These are phyloP conservation scores for Athalia cordata DNA, from an alignment of 2,888 invertebrate genomes.

Conservation along the genomic window DNA sequence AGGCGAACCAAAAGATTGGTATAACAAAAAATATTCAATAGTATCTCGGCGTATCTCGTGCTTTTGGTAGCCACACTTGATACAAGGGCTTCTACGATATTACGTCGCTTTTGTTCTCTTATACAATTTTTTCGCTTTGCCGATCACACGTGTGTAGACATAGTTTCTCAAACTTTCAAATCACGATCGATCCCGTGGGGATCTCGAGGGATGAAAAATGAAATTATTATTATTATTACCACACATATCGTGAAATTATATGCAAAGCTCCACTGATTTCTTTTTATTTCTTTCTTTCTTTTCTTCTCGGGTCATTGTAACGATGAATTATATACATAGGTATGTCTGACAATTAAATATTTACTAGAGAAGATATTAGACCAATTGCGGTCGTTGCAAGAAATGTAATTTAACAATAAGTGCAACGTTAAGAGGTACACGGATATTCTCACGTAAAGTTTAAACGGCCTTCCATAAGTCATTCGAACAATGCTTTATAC, in stretches of 20 bases:
- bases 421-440: not conserved
- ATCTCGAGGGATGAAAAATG: not conserved
- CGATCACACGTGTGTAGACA: not conserved
- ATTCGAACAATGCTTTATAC: slow-evolving; percentile 57
- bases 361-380: not conserved
- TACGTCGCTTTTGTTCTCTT: slow-evolving; percentile 15
- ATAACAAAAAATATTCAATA: slow-evolving; percentile 30
- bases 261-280: too few species aligned
- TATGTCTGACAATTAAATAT: not conserved
- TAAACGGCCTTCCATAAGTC: slow-evolving; percentile 56
- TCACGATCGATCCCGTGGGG: not conserved
- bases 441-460: slow-evolving; percentile 44
- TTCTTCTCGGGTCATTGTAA: too few species aligned
- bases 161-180: slow-evolving; percentile 5
- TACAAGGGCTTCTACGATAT: slow-evolving; percentile 13
- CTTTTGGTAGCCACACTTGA: slow-evolving; percentile 29
- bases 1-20: slow-evolving; percentile 38
- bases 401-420: too few species aligned
- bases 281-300: too few species aligned
- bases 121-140: slow-evolving; percentile 1
- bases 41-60: slow-evolving; percentile 32
- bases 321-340: too few species aligned
- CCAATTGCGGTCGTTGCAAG: too few species aligned
- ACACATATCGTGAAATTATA: too few species aligned
- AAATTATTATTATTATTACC: too few species aligned